Evolutionary conservation across 2,797 vertebrate genomes (phyloP).

Genomic region (Malacoctenus gilli): DNA sequence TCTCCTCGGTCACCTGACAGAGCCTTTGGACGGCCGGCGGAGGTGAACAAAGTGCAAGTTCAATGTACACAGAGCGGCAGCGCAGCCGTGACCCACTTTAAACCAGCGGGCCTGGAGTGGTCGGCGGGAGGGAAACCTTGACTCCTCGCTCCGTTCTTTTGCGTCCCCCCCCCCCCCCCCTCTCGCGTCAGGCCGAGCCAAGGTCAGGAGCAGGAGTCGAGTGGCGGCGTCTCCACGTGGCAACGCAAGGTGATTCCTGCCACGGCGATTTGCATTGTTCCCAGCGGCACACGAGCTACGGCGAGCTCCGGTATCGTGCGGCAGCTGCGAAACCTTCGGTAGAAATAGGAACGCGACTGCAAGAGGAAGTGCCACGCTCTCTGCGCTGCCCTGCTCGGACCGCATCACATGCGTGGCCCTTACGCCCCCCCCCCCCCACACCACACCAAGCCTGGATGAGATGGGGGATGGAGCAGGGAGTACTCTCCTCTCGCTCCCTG

Average conservation of each 20-base stretch:
- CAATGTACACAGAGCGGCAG: constrained; percentile 66
- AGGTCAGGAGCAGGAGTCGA: constrained; percentile 49
- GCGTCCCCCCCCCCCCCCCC: no score
- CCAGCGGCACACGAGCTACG: background rate
- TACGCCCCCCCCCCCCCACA: no score
- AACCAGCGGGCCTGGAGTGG: constrained; percentile 40
- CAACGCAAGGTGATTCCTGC: constrained; percentile 22
- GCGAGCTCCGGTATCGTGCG: constrained; percentile 1
- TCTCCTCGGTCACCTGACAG: constrained; percentile 60
- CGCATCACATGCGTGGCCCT: constrained; percentile 41
- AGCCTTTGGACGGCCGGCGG: constrained; percentile 20
- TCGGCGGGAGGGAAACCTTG: constrained; percentile 30
- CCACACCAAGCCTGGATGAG: constrained; percentile 41
- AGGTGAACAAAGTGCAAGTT: constrained; percentile 64
- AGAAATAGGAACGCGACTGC: background rate
- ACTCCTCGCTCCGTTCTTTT: constrained; percentile 40
- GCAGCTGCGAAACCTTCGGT: constrained; percentile 2
- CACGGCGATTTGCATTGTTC: constrained; percentile 4
- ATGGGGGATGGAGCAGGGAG: constrained; percentile 21
- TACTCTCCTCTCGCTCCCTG: constrained; percentile 14
- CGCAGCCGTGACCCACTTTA: constrained; percentile 58
- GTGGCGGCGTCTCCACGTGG: constrained; percentile 41
- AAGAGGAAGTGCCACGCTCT: constrained; percentile 44
- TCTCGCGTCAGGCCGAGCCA: constrained; percentile 37
- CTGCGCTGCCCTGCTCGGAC: constrained; percentile 31